Evolutionary conservation across 2,113 vertebrate genomes (phyloP).

Genomic region (Gallinago paraguaiae): DNA sequence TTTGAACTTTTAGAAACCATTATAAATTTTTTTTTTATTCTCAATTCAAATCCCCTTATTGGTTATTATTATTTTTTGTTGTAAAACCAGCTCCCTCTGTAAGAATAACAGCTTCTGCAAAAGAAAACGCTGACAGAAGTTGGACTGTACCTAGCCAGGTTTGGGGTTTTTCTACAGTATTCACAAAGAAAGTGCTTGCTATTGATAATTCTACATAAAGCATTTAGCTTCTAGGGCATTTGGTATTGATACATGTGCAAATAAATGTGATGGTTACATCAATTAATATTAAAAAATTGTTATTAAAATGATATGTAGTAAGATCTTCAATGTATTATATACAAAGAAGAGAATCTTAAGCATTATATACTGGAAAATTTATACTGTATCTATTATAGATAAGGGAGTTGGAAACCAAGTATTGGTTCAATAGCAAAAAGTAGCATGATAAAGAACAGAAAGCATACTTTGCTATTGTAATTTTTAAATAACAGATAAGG

Average conservation of each 20-base stretch:
- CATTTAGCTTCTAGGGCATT: neutral
- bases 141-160: neutral
- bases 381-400: neutral
- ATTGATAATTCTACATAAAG: neutral
- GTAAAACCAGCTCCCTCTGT: neutral
- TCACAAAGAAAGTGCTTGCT: neutral
- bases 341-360: neutral
- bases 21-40: neutral
- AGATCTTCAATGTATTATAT: neutral
- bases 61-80: neutral
- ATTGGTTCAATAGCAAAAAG: neutral
- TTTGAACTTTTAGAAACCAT: neutral
- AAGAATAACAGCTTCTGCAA: neutral
- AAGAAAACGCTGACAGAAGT: neutral
- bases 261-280: neutral
- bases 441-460: neutral
- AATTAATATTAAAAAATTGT: neutral
- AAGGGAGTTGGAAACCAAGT: neutral
- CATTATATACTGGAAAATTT: neutral
- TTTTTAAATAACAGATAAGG: neutral
- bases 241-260: fast-evolving
- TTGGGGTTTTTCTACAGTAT: neutral
- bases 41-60: neutral
- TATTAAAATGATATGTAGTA: neutral
- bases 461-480: neutral